These are phyloP conservation scores for Leucopternis melanops DNA, from an alignment of 2,113 vertebrate species.

Conservation along the genomic window DNA sequence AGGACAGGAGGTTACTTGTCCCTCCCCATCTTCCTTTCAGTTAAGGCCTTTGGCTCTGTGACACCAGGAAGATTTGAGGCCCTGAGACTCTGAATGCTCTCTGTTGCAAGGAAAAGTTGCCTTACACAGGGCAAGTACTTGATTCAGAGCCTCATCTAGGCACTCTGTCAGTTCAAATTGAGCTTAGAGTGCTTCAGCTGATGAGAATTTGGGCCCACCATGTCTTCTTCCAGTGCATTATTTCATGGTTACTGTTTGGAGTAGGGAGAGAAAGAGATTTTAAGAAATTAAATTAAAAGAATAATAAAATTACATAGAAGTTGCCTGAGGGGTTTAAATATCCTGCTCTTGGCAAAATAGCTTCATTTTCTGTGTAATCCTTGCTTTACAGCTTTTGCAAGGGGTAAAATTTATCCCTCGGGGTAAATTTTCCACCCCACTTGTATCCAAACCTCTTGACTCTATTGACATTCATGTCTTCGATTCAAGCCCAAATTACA, in stretches of 20 bases:
- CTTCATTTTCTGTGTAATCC: conserved; percentile 32
- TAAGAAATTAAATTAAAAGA: conserved; percentile 43
- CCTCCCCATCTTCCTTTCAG: background rate
- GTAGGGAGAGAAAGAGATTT: background rate
- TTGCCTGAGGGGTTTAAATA: background rate
- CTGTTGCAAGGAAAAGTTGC: background rate
- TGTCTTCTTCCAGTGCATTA: background rate
- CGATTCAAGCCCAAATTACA: conserved; percentile 47
- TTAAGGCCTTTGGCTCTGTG: background rate
- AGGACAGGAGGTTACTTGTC: background rate
- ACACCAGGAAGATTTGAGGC: background rate
- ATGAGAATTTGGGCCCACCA: background rate
- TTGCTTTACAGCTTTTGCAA: conserved; percentile 13
- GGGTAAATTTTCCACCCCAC: conserved; percentile 47
- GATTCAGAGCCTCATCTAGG: background rate
- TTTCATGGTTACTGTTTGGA: background rate
- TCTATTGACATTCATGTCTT: conserved; percentile 47
- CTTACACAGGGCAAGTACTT: background rate
- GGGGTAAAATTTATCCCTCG: conserved; percentile 29
- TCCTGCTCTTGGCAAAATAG: background rate
- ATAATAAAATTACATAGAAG: conserved; percentile 24
- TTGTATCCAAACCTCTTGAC: conserved; percentile 41
- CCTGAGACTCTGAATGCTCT: background rate
- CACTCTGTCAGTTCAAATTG: background rate
- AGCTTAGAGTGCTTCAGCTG: background rate